phyloP scores from a whole-genome alignment of 2,797 vertebrate species.

The Heliangelus exortis region DNA sequence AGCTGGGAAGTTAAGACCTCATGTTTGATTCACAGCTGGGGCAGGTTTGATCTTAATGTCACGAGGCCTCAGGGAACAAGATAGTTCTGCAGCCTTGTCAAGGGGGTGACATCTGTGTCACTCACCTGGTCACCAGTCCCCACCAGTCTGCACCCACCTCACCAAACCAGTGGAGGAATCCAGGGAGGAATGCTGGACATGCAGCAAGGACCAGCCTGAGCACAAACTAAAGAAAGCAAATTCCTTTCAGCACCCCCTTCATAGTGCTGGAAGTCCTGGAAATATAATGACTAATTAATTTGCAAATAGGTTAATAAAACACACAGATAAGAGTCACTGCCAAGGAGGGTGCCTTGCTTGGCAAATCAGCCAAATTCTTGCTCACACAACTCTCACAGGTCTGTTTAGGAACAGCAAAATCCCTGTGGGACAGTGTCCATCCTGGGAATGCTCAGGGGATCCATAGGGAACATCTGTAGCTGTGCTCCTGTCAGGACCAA shows the following conservation, averaged over 20 bases:
- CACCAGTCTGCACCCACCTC: not conserved
- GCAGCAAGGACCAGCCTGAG: not conserved
- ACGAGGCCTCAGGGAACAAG: not conserved
- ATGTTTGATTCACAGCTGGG: too few relatives aligned
- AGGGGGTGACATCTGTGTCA: not conserved
- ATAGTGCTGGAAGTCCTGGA: not conserved
- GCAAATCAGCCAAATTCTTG: not conserved
- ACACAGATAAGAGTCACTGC: not conserved
- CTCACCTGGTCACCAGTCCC: too few relatives aligned
- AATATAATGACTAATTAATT: not conserved
- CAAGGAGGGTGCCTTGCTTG: not conserved
- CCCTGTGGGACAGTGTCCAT: not conserved
- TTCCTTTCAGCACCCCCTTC: not conserved
- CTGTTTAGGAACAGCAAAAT: not conserved
- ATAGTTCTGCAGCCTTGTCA: not conserved
- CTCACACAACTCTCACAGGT: too few relatives aligned
- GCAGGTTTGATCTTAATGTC: not conserved
- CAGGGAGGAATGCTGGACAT: accelerated
- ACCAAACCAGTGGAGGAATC: not conserved
- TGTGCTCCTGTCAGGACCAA: not conserved
- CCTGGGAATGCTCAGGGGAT: not conserved
- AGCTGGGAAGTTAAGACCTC: not conserved
- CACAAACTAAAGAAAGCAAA: not conserved
- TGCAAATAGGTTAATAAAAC: not conserved
- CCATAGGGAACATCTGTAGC: not conserved